Evolutionary conservation across 2,113 vertebrate species (phyloP).

Genomic region (Seriola dumerili): DNA sequence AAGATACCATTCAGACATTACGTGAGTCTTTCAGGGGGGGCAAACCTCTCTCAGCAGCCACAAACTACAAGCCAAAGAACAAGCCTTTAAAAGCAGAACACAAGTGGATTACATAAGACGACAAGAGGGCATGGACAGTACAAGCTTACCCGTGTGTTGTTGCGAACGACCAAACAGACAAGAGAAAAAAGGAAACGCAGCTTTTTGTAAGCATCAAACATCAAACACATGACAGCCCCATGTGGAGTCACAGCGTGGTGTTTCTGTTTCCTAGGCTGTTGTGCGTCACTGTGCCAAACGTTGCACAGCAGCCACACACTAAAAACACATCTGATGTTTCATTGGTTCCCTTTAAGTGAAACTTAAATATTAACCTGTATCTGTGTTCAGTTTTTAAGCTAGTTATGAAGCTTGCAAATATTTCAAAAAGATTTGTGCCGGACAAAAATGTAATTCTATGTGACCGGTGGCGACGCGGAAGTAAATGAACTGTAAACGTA

Average conservation of each 20-base stretch:
- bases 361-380: not conserved
- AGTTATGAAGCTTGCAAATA: not conserved
- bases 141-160: not conserved
- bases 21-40: not conserved
- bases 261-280: conserved; percentile 22
- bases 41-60: conserved; percentile 1
- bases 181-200: conserved; percentile 1
- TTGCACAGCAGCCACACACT: not conserved
- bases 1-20: not conserved
- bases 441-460: conserved; percentile 2
- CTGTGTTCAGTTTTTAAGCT: not conserved
- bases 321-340: conserved; percentile 6
- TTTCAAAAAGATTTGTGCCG: not conserved
- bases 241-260: conserved; percentile 36
- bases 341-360: not conserved
- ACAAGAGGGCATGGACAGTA: not conserved
- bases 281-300: conserved; percentile 20
- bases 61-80: not conserved
- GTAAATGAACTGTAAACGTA: not conserved
- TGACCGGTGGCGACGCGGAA: not conserved
- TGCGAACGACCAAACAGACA: not conserved
- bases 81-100: conserved; percentile 6
- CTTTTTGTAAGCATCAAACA: conserved; percentile 45
- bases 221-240: conserved; percentile 52
- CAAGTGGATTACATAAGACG: conserved; percentile 38